A percentile compares a stretch with the other conserved stretches of the same genome.
These are phyloP conservation scores for Hyppa rectilinea DNA, from an alignment of 2,888 invertebrate genomes.

Conservation along the genomic window DNA sequence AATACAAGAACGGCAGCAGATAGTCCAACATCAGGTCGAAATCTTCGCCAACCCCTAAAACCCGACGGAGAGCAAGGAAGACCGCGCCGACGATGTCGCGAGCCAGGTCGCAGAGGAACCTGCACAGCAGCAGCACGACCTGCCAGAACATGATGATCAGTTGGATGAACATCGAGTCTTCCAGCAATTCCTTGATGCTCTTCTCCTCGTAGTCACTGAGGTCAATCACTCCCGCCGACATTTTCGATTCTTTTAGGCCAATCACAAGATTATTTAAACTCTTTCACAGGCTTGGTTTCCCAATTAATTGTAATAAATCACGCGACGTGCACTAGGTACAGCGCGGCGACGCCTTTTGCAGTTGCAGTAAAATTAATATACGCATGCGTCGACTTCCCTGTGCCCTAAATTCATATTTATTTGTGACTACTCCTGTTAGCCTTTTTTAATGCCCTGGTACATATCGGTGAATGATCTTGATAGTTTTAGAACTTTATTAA, in stretches of 20 bases:
- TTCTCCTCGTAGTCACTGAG: background rate
- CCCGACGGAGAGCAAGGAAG: background rate
- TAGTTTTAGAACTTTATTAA: background rate
- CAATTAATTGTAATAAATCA: constrained; percentile 2
- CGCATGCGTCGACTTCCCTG: constrained; percentile 43
- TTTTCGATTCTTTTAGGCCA: background rate
- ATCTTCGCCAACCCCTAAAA: constrained; percentile 26
- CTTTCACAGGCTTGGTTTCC: background rate
- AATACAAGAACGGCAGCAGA: constrained; percentile 20
- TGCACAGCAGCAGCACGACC: background rate
- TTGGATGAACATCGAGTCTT: constrained; percentile 4
- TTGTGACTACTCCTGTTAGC: background rate
- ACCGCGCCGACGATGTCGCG: background rate
- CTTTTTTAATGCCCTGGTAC: constrained; percentile 28
- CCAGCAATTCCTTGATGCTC: background rate
- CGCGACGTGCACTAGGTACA: background rate
- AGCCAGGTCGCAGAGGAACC: background rate
- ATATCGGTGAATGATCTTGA: background rate
- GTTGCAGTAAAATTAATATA: constrained; percentile 37
- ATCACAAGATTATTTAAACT: background rate
- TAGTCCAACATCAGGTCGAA: constrained; percentile 15
- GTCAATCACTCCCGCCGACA: background rate
- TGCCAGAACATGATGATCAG: constrained; percentile 3
- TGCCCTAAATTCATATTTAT: constrained; percentile 15
- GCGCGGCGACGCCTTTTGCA: constrained; percentile 13